Percentiles rank a stretch among this genome's conserved stretches.
Conservation (phyloP, 2,113 vertebrate species). For the Psephotus haematonotus region DNA sequence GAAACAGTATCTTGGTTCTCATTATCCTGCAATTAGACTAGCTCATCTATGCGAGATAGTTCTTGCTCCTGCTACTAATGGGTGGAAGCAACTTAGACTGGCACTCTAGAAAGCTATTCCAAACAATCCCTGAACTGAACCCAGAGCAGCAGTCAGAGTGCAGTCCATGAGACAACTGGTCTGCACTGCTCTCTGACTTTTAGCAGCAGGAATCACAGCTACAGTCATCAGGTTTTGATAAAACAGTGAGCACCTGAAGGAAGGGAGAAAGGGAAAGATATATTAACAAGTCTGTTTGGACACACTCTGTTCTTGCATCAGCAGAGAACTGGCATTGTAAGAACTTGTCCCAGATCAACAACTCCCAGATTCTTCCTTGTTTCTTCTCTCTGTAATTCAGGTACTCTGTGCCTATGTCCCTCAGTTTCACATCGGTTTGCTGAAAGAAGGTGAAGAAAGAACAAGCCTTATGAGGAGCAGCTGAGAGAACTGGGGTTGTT, state of each 20-base stretch:
- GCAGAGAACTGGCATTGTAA: background rate
- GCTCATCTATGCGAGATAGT: background rate
- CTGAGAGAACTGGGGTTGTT: background rate
- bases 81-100: background rate
- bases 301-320: background rate
- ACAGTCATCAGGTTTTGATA: fast-evolving
- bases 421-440: background rate
- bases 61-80: background rate
- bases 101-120: background rate
- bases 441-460: background rate
- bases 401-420: background rate
- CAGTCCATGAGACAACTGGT: background rate
- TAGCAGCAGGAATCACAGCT: background rate
- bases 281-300: background rate
- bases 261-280: background rate
- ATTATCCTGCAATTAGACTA: background rate
- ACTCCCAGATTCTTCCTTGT: background rate
- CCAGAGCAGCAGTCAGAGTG: background rate
- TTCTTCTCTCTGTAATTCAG: background rate
- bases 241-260: background rate
- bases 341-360: background rate
- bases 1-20: background rate
- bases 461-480: fast-evolving
- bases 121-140: background rate
- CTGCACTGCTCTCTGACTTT: background rate